Conservation (phyloP, 2,797 vertebrate species). For the Rhinoraja longicauda region DNA sequence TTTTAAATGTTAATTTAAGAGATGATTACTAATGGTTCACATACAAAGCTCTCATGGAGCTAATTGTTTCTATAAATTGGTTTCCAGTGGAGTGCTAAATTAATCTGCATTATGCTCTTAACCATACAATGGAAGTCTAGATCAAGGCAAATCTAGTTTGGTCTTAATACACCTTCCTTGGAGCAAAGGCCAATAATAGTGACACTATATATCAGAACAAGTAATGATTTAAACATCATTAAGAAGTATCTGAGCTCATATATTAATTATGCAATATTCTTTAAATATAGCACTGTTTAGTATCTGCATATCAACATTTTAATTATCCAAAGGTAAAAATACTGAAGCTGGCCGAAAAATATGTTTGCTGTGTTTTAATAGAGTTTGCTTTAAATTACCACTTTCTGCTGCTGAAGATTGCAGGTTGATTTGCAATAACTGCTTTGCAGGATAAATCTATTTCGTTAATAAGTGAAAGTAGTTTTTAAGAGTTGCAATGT, state of each 20-base stretch:
- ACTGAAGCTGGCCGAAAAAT: background rate
- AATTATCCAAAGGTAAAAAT: background rate
- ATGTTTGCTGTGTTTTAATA: background rate
- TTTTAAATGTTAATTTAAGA: conserved; percentile 11
- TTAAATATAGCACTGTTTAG: background rate
- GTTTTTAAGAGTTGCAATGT: background rate
- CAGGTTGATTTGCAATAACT: background rate
- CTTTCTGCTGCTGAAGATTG: background rate
- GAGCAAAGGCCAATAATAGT: background rate
- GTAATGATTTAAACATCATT: background rate
- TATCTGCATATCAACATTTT: background rate
- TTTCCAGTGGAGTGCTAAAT: background rate
- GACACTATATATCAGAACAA: background rate
- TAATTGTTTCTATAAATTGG: background rate
- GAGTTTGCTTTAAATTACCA: background rate
- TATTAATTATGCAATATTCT: background rate
- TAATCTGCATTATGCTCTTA: background rate
- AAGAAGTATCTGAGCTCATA: background rate
- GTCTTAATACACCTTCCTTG: background rate
- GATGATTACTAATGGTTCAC: background rate
- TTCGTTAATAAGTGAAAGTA: background rate
- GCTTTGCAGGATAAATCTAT: background rate
- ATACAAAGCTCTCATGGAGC: background rate
- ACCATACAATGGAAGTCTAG: background rate
- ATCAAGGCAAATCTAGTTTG: background rate